Percentiles rank a stretch among this genome's conserved stretches.
Conservation (phyloP, 1,140 invertebrate genomes). For the Tenebrio molitor region DNA sequence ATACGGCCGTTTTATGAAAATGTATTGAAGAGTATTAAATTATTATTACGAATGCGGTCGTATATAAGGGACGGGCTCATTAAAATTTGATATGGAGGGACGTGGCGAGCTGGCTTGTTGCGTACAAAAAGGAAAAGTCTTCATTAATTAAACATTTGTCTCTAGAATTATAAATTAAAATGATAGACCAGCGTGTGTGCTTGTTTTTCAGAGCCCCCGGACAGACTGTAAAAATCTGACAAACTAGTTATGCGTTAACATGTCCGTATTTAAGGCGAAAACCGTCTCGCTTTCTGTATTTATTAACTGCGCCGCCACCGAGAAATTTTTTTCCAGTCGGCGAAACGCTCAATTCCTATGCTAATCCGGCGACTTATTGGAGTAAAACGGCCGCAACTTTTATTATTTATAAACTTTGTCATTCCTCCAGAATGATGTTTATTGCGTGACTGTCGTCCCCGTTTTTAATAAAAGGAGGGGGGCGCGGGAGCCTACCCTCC, state of each 20-base stretch:
- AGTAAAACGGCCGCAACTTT: conserved; percentile 27
- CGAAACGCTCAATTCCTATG: conserved; percentile 29
- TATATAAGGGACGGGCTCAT: conserved; percentile 28
- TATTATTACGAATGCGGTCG: conserved; percentile 34
- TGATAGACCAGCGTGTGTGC: conserved; percentile 37
- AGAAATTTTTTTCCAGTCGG: neutral
- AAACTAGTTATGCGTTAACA: conserved; percentile 7
- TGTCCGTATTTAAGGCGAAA: neutral
- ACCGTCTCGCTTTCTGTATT: conserved; percentile 18
- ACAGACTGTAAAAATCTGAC: conserved; percentile 15
- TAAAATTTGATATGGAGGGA: conserved; percentile 28
- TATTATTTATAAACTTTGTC: conserved; percentile 33
- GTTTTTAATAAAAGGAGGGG: conserved; percentile 34
- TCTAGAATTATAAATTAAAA: conserved; percentile 48
- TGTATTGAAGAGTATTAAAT: conserved; percentile 36
- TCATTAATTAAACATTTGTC: conserved; percentile 47
- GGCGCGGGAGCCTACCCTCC: neutral
- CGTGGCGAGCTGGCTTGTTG: neutral
- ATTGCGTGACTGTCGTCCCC: conserved; percentile 17
- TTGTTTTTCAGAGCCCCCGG: conserved; percentile 32
- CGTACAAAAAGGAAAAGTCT: conserved; percentile 33
- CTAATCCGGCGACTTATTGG: conserved; percentile 9
- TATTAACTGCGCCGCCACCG: neutral
- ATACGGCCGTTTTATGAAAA: conserved; percentile 42
- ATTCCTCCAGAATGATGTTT: conserved; percentile 16